Base-by-base conservation (phyloP, 2,797 vertebrate species). In the Ispidina lecontei region DNA sequence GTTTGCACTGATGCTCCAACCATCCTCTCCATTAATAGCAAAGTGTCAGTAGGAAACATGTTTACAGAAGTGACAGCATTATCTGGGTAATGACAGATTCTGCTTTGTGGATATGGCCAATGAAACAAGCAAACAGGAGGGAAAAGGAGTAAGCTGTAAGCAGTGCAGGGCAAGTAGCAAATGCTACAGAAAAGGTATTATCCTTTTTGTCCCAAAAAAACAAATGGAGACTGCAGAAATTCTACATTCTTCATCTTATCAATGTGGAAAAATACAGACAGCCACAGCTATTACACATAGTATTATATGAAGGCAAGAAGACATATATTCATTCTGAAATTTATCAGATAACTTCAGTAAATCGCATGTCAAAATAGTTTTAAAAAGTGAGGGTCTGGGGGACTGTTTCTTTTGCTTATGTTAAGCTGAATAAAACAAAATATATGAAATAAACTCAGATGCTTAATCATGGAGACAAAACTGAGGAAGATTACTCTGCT, bases 391-490 rank as follows among this genome's bases (percentile, higher is more conserved):
- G 83, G 71, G 51, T 56, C 69, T 88, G 11, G 81, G 52, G 29
- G 87, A 91, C 43, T 46, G 43, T 39, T 77, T 83, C 15, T 87
- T 84, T 94, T 89, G 43, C 86, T 93, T 92, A 84, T 89, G 70
- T 51, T 83, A 91, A 90, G 82, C 58, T 25, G 13, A 68, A 83
- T 46, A 59, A 67, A 84, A 87, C 85, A 93, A 85, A 96, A 96
- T 59, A 37, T 39, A 90, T 94, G 65, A 70, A 93, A 89, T 64
- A 78, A 96, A 89, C 87, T 41, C 33, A 55, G 89, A 77, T 29
- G 52, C 94, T 98, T 96, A 85, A 98, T 98, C 97, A 98, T 18
- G 4, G 77, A 97, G 96, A 98, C 94, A 83, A 91, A 97, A 95
- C 86, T 7, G 52, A 49, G 26, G 80, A 91, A 97, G 96, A 97